These are phyloP conservation scores for Enoplolaimus lenunculus DNA, from an alignment of 2,888 invertebrate species.

Conservation along the genomic window DNA sequence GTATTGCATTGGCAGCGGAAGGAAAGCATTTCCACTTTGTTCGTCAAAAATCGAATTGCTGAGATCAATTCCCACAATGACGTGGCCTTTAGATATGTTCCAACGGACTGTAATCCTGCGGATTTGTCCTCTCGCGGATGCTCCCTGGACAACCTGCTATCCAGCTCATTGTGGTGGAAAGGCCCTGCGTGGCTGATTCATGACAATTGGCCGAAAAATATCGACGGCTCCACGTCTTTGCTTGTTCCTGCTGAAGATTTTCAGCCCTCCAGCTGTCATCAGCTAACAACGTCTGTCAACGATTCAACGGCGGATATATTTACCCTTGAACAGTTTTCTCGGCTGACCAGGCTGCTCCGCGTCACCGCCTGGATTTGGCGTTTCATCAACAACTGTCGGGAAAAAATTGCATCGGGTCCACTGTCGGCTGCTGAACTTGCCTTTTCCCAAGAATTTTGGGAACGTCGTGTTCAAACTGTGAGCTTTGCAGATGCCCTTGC, in stretches of 20 bases:
- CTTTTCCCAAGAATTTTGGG: not conserved
- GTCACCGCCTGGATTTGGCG: not conserved
- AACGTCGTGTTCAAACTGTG: slow-evolving; percentile 1
- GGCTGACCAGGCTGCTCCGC: not conserved
- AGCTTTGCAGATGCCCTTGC: slow-evolving; percentile 1
- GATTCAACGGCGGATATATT: not conserved
- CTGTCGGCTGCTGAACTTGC: not conserved
- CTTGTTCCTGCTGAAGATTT: not conserved
- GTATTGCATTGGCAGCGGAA: slow-evolving; percentile 6
- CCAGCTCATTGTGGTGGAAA: not conserved
- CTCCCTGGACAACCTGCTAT: not conserved
- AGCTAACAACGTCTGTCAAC: too few relatives aligned
- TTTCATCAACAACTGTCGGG: not conserved
- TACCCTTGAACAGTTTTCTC: not conserved
- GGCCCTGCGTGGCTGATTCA: not conserved
- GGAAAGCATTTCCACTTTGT: not conserved
- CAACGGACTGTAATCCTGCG: slow-evolving; percentile 31
- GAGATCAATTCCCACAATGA: slow-evolving; percentile 3
- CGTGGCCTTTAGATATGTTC: slow-evolving; percentile 4
- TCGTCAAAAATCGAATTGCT: slow-evolving; percentile 2
- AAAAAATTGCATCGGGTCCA: not conserved
- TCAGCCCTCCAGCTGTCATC: too few relatives aligned
- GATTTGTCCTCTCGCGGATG: slow-evolving; percentile 21
- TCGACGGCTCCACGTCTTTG: not conserved
- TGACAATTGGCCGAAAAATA: slow-evolving; percentile 7